Evolutionary conservation across 2,113 vertebrate species (phyloP), one percentile per base, ranked within the genome.

Genomic region (Sylvilagus bachmani): DNA sequence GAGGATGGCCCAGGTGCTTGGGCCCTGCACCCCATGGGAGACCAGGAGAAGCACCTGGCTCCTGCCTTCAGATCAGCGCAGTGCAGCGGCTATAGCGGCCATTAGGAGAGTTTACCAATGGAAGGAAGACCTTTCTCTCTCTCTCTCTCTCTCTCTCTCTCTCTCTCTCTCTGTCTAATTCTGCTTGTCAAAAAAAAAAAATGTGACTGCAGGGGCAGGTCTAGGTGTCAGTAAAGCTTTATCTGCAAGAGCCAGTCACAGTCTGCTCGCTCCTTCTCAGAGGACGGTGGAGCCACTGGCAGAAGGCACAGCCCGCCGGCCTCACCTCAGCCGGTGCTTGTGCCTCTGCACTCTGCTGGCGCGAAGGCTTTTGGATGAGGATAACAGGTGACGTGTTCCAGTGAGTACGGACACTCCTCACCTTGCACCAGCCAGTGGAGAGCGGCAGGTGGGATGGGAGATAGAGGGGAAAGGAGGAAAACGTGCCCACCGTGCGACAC

Each of bases 141-240:
- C 5, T 44, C 44, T 44, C 44, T 44, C 44, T 44, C 6, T 44
- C 44, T 44, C 6, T 44, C 6, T 44, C 44, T 44, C 44, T 44
- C 6, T 44, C 44, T 44, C 6, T 44, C 6, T 44, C 44, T 6
- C 44, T 44, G 44, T 44, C 44, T 44, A 44, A 44, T 6, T 44
- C 44, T 44, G 44, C 44, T 6, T 44, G 44, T 44, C 1, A 44
- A 44, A 44, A 44, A 8, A 44, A 84, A 49, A 17, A 17, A 79
- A n/a, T 19, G 29, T 69, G 55, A 64, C 17, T 61, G 33, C 24
- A 69, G 1, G 66, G 33, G 3, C 1, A 1, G 58, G n/a, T 5
- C 16, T 77, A 5, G 22, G 85, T 78, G 62, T 90, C 77, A 44
- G 38, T 73, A 93, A 95, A 89, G 82, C 85, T 86, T 92, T 92